Base-by-base conservation (phyloP, 1,140 invertebrate genomes). In the Dreissena polymorpha region DNA sequence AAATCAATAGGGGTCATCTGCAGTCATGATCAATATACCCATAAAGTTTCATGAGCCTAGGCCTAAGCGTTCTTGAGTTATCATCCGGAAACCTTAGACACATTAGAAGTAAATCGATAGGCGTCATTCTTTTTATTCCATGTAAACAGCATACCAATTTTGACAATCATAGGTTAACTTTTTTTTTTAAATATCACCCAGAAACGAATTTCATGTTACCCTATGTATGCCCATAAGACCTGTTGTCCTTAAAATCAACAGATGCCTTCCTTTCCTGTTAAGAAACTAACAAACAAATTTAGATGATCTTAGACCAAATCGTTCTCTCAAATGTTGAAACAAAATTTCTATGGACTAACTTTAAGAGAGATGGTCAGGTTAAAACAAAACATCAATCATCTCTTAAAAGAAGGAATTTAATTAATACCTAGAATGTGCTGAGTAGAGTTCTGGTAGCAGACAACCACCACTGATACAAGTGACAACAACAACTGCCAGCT, bases 401-500 rank as follows among this genome's bases (percentile, higher is more conserved):
- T 5, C 16, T 23, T 2, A 6, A 60, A 18, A 68, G 25, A 68
- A 10, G n/a, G 67, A 18, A 68, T 14, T 7, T 3, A 21, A 68
- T 39, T 73, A 76, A 29, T 63, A 90, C 89, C 86, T 81, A 84
- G 57, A n/a, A 89, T 53, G 12, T 74, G 50, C 39, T 60, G 60
- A 3, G 84, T 50, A 29, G 89, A 81, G 7, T 85, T 72, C 5
- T 72, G 71, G 69, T 84, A 76, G 64, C 85, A 88, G 39, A 90
- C 84, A 21, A 87, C 82, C n/a, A 84, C 75, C 6, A 85, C 84
- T 53, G 89, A 83, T 2, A 87, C 71, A 60, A 84, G 85, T 3
- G 88, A 86, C 23, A 90, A 72, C 14, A 89, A 10, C 0, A 78
- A 71, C 63, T 86, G 78, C 89, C 89, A 90, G 81, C 88, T 89